Percentiles rank a stretch among this genome's conserved stretches.
Conservation (phyloP, 2,797 vertebrate genomes). For the Takifugu rubripes region DNA sequence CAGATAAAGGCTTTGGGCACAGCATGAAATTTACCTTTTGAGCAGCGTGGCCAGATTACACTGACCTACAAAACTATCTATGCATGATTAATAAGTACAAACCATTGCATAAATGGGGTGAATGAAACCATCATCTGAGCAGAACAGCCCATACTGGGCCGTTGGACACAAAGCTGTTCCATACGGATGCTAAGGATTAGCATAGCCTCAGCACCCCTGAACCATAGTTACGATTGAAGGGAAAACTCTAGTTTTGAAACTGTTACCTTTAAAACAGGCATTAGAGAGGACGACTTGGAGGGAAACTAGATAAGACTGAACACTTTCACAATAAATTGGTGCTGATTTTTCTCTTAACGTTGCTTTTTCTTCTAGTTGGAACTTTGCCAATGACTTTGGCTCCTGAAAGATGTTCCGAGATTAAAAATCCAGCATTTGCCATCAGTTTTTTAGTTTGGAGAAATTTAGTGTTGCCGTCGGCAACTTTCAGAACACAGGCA, state of each 20-base stretch:
- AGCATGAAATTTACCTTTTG: constrained; percentile 68
- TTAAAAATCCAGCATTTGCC: too few relatives aligned
- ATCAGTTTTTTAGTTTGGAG: too few relatives aligned
- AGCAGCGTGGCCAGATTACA: constrained; percentile 53
- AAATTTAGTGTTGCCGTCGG: too few relatives aligned
- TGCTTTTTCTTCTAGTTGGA: background rate
- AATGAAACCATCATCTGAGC: constrained; percentile 15
- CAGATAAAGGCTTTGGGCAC: constrained; percentile 46
- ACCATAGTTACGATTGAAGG: constrained; percentile 4
- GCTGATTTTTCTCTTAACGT: background rate
- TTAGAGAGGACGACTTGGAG: too few relatives aligned
- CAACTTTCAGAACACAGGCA: too few relatives aligned
- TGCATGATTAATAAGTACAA: constrained; percentile 65
- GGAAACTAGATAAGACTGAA: too few relatives aligned
- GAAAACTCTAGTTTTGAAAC: background rate
- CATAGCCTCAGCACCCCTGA: too few relatives aligned
- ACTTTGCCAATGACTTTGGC: too few relatives aligned
- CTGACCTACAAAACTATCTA: constrained; percentile 56
- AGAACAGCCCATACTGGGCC: constrained; percentile 2
- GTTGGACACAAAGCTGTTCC: too few relatives aligned
- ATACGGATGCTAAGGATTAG: too few relatives aligned
- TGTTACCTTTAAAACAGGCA: too few relatives aligned
- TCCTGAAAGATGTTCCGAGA: too few relatives aligned
- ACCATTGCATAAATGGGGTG: constrained; percentile 41
- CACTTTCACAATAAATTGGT: background rate